Evolutionary conservation across 2,888 invertebrate species (phyloP), one percentile per base, ranked within the genome.

Genomic region (Leptopilina myrica): DNA sequence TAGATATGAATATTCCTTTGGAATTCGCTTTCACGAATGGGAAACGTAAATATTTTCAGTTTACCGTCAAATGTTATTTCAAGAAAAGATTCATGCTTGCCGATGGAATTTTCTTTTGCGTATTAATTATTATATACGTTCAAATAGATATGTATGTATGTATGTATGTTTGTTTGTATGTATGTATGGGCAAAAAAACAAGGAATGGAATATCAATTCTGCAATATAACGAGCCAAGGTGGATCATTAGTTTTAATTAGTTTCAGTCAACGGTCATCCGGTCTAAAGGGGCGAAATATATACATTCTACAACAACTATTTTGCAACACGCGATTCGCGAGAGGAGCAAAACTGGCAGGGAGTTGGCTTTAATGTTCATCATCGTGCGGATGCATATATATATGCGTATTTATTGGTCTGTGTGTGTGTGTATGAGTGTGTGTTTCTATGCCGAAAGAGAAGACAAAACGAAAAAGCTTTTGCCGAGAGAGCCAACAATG

Each of bases 231-330:
- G 40, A 73, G 14, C 33, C 73, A 33, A 56, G 73, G 56, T 56
- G 53, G 73, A 73, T 73, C 56, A 73, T 73, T 73, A 56, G 73
- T 73, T 73, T 73, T 73, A 73, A 73, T 73, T 73, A 73, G 73
- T 53, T 56, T 73, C 33, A 73, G 73, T 26, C 73, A 73, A 73
- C 56, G 73, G 73, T 56, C 73, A 73, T 73, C 73, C 53, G 33
- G 56, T 73, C 9, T 49, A 49, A 49, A 43, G 26, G 73, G 56
- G 73, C 56, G 33, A 73, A 73, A 73, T 56, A 69, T 26, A 49
- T 15, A 26, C 53, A 56, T 69, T 14, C 69, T 53, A 33, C 14
- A 53, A 49, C 33, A 56, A 33, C 73, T 73, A 56, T 53, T n/a
- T 43, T n/a, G n/a, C 73, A 53, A 26, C 56, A 73, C 73, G 73